phyloP scores from a whole-genome alignment of 2,888 invertebrate species.

The Ernsta delagoae region DNA sequence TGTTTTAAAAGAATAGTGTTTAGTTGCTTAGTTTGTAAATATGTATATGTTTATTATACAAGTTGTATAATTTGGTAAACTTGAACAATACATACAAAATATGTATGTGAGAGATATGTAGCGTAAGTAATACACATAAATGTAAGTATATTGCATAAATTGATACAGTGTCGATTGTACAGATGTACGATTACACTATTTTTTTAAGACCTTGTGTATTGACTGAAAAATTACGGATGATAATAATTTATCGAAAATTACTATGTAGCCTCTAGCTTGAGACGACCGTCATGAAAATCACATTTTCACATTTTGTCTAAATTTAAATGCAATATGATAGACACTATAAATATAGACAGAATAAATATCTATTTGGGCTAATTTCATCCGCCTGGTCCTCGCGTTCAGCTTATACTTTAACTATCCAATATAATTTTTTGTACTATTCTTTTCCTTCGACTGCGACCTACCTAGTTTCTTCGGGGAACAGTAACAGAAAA shows the following conservation, averaged over 20 bases:
- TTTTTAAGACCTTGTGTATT: constrained; percentile 21
- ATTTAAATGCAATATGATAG: constrained; percentile 75
- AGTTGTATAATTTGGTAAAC: constrained; percentile 26
- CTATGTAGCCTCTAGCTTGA: constrained; percentile 61
- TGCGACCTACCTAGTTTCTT: constrained; percentile 44
- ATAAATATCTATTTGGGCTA: constrained; percentile 78
- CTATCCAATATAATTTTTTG: constrained; percentile 75
- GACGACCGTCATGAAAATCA: constrained; percentile 61
- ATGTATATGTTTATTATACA: constrained; percentile 25
- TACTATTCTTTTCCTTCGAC: constrained; percentile 73
- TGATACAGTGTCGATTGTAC: neutral
- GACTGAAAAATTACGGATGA: constrained; percentile 21
- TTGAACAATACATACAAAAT: constrained; percentile 6
- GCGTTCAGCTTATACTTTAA: constrained; percentile 74
- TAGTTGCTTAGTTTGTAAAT: neutral
- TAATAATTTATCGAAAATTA: constrained; percentile 47
- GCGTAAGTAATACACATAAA: neutral
- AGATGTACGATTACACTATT: too few relatives aligned
- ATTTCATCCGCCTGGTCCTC: constrained; percentile 77
- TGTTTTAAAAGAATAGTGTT: constrained; percentile 33
- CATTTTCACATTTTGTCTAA: constrained; percentile 68
- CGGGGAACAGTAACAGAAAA: constrained; percentile 36
- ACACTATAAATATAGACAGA: constrained; percentile 73
- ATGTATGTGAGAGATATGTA: constrained; percentile 15
- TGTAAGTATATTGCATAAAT: neutral